These are phyloP conservation scores for Timandra comae DNA, from an alignment of 2,888 invertebrate genomes.

Conservation along the genomic window DNA sequence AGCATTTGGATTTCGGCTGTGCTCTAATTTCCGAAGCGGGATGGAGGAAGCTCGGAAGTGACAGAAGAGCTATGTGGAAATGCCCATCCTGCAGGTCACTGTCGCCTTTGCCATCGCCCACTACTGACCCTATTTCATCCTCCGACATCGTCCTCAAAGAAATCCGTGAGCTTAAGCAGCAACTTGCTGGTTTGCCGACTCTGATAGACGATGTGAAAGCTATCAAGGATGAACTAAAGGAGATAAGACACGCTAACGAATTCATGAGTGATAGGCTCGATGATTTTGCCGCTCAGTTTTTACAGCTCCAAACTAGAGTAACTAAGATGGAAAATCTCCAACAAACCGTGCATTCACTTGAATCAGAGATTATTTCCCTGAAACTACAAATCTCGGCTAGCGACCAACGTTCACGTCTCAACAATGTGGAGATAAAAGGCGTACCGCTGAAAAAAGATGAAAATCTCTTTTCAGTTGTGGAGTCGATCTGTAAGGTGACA, in stretches of 20 bases:
- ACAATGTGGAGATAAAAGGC: constrained; percentile 17
- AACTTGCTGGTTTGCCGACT: constrained; percentile 8
- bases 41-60: constrained; percentile 6
- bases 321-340: constrained; percentile 7
- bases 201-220: constrained; percentile 8
- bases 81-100: constrained; percentile 12
- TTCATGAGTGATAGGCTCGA: constrained; percentile 3
- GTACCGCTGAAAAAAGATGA: constrained; percentile 20
- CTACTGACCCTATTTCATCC: too few relatives aligned
- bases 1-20: too few relatives aligned
- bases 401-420: constrained; percentile 13
- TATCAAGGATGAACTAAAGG: constrained; percentile 12
- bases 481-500: not conserved
- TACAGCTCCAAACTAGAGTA: constrained; percentile 5
- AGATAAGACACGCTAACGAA: constrained; percentile 6
- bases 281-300: constrained; percentile 2
- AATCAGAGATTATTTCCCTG: constrained; percentile 5
- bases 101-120: constrained; percentile 2
- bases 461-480: constrained; percentile 10
- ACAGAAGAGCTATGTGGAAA: constrained; percentile 12
- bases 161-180: constrained; percentile 13
- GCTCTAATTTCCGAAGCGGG: too few relatives aligned
- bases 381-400: constrained; percentile 5
- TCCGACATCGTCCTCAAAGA: constrained; percentile 16
- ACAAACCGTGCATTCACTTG: constrained; percentile 3